Evolutionary conservation across 2,797 vertebrate genomes (phyloP), one percentile per base, ranked within the genome.

Genomic region (Acridotheres tristis): DNA sequence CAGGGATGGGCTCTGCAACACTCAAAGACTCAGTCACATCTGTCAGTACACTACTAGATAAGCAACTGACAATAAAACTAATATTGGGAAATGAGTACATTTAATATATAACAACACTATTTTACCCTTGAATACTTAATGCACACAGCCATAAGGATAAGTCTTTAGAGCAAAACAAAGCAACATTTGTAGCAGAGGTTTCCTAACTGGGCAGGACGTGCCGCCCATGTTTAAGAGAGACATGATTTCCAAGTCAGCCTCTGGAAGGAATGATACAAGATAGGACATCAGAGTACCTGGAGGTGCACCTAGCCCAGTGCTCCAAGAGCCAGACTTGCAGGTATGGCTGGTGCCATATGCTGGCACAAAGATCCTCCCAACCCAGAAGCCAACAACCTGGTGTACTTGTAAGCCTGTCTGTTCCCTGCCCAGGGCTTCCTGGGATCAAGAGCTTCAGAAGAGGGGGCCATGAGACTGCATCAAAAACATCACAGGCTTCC

Each of bases 381-480:
- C 7, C 45, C 61, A 69, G 65, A 10, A 91, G 74, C 30, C 58
- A 84, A 71, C 8, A 3, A 72, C 66, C 62, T 47, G 50, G 18
- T 84, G 59, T 0, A 1, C 47, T 43, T 42, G 40, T 16, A 74
- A 50, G 26, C 13, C 53, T 3, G 2, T 47, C 51, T 43, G 45
- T 45, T 34, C 29, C 29, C 13, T 1, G 2, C 22, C 21, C 65
- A 80, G 57, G 32, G 47, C 61, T 38, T 34, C 53, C 63, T 18
- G 22, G 19, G 29, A n/a, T 45, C 68, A 76, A 51, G 48, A 74
- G 75, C 65, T 73, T 55, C 76, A 88, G 57, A 2, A 77, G 30
- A 71, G 13, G 10, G 27, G 51, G 22, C 59, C 75, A 25, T 0
- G 0, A 76, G 53, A 59, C 20, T 1, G 1, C 21, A 72, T 6